Evolutionary conservation across 2,888 invertebrate genomes (phyloP).

Genomic region (Aspidapion aeneum): DNA sequence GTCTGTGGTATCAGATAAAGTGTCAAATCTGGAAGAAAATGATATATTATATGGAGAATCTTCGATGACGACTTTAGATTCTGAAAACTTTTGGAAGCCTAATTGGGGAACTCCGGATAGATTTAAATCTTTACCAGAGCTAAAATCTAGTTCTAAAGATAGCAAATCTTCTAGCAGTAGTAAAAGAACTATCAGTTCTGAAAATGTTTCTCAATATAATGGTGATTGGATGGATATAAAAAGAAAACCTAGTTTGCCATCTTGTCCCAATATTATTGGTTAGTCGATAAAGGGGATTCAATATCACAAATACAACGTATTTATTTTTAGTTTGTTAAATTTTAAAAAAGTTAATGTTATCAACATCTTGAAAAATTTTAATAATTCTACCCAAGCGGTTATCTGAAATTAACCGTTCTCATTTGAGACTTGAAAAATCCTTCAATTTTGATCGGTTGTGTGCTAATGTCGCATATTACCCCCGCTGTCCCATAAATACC

Average conservation of each 20-base stretch:
- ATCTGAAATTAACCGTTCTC: too few relatives aligned
- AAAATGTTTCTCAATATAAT: not conserved
- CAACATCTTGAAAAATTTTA: not conserved
- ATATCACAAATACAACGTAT: too few relatives aligned
- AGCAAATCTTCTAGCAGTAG: not conserved
- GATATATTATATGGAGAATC: too few relatives aligned
- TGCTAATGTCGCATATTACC: too few relatives aligned
- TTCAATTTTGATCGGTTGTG: too few relatives aligned
- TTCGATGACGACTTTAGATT: not conserved
- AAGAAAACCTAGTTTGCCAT: not conserved
- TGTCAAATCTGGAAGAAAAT: too few relatives aligned
- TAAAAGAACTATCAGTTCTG: not conserved
- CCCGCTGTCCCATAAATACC: too few relatives aligned
- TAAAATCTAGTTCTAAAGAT: not conserved
- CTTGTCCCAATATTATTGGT: not conserved
- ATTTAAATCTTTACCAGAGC: constrained; percentile 23
- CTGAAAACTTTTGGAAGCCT: constrained; percentile 29
- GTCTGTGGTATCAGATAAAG: not conserved
- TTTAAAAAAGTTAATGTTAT: not conserved
- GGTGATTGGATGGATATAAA: not conserved
- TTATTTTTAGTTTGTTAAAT: too few relatives aligned
- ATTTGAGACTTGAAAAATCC: too few relatives aligned
- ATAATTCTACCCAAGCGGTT: too few relatives aligned
- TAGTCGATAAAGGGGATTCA: not conserved
- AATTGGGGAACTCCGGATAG: constrained; percentile 28